Evolutionary conservation across 2,113 vertebrate genomes (phyloP).

Genomic region (Pterophyllum scalare): DNA sequence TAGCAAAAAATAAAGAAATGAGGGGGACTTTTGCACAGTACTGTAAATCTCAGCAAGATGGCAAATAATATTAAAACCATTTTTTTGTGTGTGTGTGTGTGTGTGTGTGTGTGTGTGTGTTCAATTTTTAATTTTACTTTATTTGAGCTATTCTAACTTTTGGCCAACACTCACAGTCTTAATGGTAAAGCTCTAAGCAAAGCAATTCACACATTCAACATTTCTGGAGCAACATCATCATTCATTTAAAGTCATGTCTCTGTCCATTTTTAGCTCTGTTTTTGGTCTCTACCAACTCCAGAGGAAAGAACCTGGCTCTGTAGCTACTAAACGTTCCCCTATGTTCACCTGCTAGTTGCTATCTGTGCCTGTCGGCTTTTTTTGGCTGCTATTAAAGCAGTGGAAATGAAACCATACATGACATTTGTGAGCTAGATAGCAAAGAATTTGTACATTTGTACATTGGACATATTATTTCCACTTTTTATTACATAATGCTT

Average conservation of each 20-base stretch:
- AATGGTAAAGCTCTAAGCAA: no score
- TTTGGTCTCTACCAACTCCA: background rate
- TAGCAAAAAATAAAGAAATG: background rate
- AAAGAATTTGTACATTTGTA: no score
- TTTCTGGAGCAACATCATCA: background rate
- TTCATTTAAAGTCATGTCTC: background rate
- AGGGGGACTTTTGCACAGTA: background rate
- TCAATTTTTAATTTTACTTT: no score
- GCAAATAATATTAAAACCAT: background rate
- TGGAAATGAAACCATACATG: background rate
- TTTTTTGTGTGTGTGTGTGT: no score
- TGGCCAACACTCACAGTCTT: no score
- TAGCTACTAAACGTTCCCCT: no score
- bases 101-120: no score
- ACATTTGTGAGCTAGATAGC: background rate
- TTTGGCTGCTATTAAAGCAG: background rate
- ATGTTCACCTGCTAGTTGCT: no score
- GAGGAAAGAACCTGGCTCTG: background rate
- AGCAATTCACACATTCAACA: no score
- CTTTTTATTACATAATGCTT: background rate
- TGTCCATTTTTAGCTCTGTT: background rate
- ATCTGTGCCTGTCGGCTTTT: background rate
- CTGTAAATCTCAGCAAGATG: background rate
- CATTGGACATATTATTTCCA: background rate
- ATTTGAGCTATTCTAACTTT: no score